These are phyloP conservation scores for Mus spretus DNA, from an alignment of 2,797 vertebrate species.

Conservation along the genomic window DNA sequence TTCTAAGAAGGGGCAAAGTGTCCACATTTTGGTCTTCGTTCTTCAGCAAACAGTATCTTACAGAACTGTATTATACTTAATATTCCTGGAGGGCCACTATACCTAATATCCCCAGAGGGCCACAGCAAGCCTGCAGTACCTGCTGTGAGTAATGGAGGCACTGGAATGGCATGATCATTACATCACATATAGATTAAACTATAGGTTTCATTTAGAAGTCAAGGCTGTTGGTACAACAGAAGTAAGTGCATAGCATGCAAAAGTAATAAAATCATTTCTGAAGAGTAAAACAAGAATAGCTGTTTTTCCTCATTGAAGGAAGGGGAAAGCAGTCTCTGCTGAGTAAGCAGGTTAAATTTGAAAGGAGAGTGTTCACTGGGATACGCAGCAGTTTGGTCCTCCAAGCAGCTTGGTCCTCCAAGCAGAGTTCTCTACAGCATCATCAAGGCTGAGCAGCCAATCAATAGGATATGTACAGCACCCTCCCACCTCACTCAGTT, in stretches of 20 bases:
- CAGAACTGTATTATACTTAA: slow-evolving; percentile 33
- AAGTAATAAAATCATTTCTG: slow-evolving; percentile 63
- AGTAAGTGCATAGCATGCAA: slow-evolving; percentile 49
- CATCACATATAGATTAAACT: slow-evolving; percentile 18
- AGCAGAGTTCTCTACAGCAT: slow-evolving; percentile 26
- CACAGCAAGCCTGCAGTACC: slow-evolving; percentile 24
- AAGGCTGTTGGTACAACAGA: not conserved
- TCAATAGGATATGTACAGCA: not conserved
- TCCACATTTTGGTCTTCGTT: too few species aligned
- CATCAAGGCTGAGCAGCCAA: not conserved
- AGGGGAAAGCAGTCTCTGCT: slow-evolving; percentile 2
- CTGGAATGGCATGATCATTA: not conserved
- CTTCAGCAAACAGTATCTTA: not conserved
- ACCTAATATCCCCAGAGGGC: not conserved
- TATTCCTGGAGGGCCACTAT: not conserved
- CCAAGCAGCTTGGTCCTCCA: slow-evolving; percentile 36
- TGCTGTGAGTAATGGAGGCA: not conserved
- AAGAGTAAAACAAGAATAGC: slow-evolving; percentile 54
- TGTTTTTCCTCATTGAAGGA: slow-evolving; percentile 38
- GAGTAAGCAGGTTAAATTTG: slow-evolving; percentile 23
- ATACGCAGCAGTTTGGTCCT: slow-evolving; percentile 48
- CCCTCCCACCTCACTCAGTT: not conserved
- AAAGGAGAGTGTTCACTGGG: slow-evolving; percentile 22
- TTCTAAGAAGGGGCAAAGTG: too few species aligned
- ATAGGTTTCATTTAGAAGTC: slow-evolving; percentile 44